Conservation (phyloP, 2,888 invertebrate species). For the Fabriciana adippe region DNA sequence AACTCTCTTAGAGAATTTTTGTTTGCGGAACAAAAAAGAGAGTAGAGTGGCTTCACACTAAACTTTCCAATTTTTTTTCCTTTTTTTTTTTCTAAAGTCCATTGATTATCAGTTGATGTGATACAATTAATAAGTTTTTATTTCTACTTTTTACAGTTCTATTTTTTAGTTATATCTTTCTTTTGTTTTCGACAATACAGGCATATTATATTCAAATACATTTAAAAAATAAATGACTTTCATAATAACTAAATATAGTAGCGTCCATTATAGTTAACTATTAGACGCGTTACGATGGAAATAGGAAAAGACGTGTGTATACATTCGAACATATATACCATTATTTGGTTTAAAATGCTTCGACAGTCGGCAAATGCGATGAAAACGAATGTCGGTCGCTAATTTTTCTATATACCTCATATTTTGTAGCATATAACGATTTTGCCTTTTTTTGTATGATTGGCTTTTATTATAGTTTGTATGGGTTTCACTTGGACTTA, state of each 20-base stretch:
- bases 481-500: conserved; percentile 42
- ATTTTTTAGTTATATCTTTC: background rate
- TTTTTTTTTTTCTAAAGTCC: background rate
- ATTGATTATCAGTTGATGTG: background rate
- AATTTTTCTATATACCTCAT: conserved; percentile 67
- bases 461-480: conserved; percentile 54
- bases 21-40: no score
- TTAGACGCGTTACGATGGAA: background rate
- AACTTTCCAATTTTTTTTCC: background rate
- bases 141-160: background rate
- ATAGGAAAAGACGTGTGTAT: conserved; percentile 1
- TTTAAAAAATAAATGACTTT: background rate
- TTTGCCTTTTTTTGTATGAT: conserved; percentile 57
- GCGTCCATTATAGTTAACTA: conserved; percentile 6
- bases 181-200: background rate
- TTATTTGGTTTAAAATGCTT: background rate
- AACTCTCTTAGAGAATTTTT: no score
- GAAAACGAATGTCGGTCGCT: conserved; percentile 17
- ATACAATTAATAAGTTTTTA: background rate
- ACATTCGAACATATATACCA: conserved; percentile 3
- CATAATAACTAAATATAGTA: conserved; percentile 1
- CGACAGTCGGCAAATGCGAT: background rate
- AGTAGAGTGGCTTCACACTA: background rate
- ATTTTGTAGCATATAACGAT: conserved; percentile 64
- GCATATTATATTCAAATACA: conserved; percentile 6